These are phyloP conservation scores for Acrocephalus arundinaceus DNA, from an alignment of 2,113 vertebrate species.

Conservation along the genomic window DNA sequence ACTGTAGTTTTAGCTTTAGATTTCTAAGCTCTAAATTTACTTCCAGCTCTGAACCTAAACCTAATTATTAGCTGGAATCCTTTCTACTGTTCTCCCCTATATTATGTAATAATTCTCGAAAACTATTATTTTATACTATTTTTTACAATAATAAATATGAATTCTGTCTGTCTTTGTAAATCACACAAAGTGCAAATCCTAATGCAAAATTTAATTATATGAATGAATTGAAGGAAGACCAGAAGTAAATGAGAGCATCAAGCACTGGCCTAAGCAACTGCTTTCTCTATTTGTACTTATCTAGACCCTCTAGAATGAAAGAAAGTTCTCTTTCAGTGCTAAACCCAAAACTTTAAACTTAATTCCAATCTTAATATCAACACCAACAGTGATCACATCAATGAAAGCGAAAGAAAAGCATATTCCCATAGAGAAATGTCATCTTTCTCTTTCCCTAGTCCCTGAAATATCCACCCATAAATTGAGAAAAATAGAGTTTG, in stretches of 20 bases:
- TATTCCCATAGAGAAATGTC: accelerated
- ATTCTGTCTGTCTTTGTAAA: background rate
- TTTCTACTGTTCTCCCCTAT: background rate
- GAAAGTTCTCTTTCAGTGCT: background rate
- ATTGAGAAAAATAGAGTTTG: background rate
- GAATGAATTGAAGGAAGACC: background rate
- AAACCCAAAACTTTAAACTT: background rate
- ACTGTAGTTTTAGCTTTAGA: background rate
- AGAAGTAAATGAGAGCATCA: background rate
- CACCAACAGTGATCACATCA: background rate
- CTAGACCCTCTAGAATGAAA: background rate
- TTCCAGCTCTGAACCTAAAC: background rate
- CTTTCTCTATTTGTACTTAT: background rate
- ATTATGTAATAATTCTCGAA: background rate
- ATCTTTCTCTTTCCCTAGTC: background rate
- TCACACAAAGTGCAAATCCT: background rate
- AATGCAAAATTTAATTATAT: background rate
- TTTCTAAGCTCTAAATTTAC: background rate
- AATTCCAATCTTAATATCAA: background rate
- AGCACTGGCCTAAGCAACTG: background rate
- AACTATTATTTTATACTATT: background rate
- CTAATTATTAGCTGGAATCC: background rate
- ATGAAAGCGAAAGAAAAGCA: background rate
- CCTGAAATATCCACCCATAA: background rate
- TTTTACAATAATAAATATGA: background rate